Evolutionary conservation across 1,140 invertebrate species (phyloP), one percentile per base, ranked within the genome.

Genomic region (Drosophila athabasca): DNA sequence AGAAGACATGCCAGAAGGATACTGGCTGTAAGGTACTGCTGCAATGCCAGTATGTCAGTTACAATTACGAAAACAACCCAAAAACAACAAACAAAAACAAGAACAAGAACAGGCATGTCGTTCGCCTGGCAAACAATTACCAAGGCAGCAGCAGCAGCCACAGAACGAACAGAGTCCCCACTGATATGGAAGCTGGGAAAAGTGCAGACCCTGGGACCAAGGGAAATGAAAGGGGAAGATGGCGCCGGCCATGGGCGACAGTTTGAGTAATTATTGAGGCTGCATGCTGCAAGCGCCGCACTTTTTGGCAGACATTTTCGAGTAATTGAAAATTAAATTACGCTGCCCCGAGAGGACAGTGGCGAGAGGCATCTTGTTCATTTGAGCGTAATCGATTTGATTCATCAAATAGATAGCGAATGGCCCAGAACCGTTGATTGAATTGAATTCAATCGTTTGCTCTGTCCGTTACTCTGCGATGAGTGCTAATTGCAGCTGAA

Each of bases 311-410:
- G 74, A 64, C 78, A 19, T 64, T 68, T 79, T 58, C 41, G 52
- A 80, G 83, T 85, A 88, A 88, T 87, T 88, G 78, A 81, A 87
- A 87, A 87, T 87, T 88, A 87, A 87, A 87, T 88, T 87, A 73
- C 79, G 53, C 31, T 50, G 22, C 44, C 54, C 46, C 65, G 24
- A 41, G 24, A 41, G 19, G 17, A 53, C 24, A 31, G 22, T 24
- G 24, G 39, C 22, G 1, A 13, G 17, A 8, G 60, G 35, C 51
- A 62, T 53, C 45, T 48, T 62, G 78, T 81, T 52, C 82, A 74
- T 39, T 77, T 66, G 65, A 51, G 62, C 53, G 77, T 81, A 77
- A 81, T 76, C 77, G 52, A 77, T 81, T 87, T 66, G 73, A 87
- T 77, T 81, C 73, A 87, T 57, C 66, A 68, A 69, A 57, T 31